Evolutionary conservation across 2,888 invertebrate genomes (phyloP), one percentile per base, ranked within the genome.

Genomic region (Metopia argyrocephala): DNA sequence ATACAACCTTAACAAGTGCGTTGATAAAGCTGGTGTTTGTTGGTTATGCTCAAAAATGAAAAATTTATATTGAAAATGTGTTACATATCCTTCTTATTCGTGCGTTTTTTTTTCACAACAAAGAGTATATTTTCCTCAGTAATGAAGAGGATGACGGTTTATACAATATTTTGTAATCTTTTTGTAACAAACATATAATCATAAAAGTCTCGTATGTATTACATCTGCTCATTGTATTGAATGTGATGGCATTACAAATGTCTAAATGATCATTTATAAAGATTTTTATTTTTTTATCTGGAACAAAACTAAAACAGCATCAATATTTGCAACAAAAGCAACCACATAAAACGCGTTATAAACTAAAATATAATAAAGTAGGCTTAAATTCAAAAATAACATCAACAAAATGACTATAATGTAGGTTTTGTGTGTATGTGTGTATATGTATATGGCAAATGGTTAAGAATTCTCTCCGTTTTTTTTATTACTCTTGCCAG

Each of bases 221-320:
- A 12, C 3, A 12, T 12, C 31, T 31, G 31, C 31, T 31, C 31
- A 31, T 31, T 12, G 31, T 50, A 23, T 54, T 62, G 62, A 38
- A 71, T 66, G 54, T 71, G 71, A 66, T 54, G 74, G 74, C 70
- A 75, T 81, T 81, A 78, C 78, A 74, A 75, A 78, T 75, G 81
- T 74, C 81, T 81, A 74, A 81, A 74, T 74, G 78, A 81, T 71
- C 71, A 83, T 83, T 80, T 75, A 80, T 80, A 80, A 83, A 59
- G 68, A 78, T 80, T 78, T 52, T 28, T 31, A 12, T 12, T 7
- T 31, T 31, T 7, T 12, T 31, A 7, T 12, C 31, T 56, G 21
- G 31, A 64, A 54, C 25, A 62, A 21, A 54, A 20, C 23, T 57
- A 15, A 23, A 31, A 27, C 27, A 62, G 46, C 23, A 69, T 9